A percentile compares a stretch with the other conserved stretches of the same genome.
phyloP scores from a whole-genome alignment of 1,140 invertebrate genomes.

The Pentalonia nigronervosa region DNA sequence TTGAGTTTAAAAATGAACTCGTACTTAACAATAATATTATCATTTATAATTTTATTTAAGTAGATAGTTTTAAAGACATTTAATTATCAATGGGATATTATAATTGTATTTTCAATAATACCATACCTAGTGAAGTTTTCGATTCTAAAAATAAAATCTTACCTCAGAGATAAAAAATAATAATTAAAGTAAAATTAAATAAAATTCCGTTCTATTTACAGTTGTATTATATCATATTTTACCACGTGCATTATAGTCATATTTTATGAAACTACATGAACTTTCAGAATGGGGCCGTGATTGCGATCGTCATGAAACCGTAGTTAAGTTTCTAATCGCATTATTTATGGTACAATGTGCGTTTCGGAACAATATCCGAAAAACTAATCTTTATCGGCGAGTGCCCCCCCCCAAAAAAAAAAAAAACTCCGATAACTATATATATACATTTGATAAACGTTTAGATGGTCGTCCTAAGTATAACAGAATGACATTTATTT shows the following conservation, averaged over 20 bases:
- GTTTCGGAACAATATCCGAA: not conserved
- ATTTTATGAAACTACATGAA: not conserved
- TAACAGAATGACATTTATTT: not conserved
- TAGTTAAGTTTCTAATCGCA: not conserved
- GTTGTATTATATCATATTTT: not conserved
- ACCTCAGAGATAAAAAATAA: not conserved
- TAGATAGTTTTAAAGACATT: not conserved
- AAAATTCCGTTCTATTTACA: not conserved
- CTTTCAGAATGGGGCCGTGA: not conserved
- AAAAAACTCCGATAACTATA: not conserved
- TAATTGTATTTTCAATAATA: not conserved
- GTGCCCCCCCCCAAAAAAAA: too few relatives aligned
- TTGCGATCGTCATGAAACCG: not conserved
- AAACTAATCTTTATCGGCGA: not conserved
- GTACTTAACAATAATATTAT: not conserved
- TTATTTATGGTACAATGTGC: not conserved
- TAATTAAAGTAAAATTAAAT: not conserved
- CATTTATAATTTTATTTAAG: not conserved
- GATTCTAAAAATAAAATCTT: not conserved
- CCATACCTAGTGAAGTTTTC: not conserved
- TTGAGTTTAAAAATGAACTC: not conserved
- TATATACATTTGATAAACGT: conserved; percentile 18
- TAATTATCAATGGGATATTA: not conserved
- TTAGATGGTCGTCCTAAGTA: not conserved
- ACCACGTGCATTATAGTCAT: not conserved